These are phyloP conservation scores for Lithophane ornitopus DNA, from an alignment of 2,888 invertebrate species.

Conservation along the genomic window DNA sequence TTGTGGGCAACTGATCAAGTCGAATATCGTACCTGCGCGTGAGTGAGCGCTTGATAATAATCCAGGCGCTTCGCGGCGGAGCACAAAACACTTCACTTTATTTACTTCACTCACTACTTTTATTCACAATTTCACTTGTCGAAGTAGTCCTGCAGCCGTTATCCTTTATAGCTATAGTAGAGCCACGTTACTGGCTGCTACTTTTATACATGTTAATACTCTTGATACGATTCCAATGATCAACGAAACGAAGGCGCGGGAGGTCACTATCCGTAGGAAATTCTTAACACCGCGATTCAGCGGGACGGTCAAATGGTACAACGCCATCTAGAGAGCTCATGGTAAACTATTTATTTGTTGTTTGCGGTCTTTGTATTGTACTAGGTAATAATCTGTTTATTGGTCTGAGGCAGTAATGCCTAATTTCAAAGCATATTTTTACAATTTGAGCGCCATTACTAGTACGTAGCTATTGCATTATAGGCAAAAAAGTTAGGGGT, in stretches of 20 bases:
- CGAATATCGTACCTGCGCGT: not conserved
- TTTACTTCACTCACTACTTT: not conserved
- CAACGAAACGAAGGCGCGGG: not conserved
- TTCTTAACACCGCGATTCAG: constrained; percentile 62
- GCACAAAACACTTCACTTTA: not conserved
- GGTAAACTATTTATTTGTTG: constrained; percentile 29
- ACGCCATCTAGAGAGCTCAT: constrained; percentile 53
- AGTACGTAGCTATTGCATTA: not conserved
- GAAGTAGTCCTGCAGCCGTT: too few relatives aligned
- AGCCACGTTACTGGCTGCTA: constrained; percentile 37
- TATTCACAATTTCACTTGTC: not conserved
- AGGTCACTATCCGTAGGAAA: constrained; percentile 36
- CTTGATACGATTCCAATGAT: fast-evolving
- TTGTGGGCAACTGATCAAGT: not conserved
- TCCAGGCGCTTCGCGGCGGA: constrained; percentile 15
- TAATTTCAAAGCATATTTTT: not conserved
- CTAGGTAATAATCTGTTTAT: too few relatives aligned
- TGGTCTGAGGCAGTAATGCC: not conserved
- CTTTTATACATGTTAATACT: not conserved
- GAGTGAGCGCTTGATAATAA: not conserved
- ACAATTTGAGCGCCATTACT: not conserved
- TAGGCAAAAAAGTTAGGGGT: not conserved
- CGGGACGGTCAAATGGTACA: constrained; percentile 13
- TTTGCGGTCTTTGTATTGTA: not conserved
- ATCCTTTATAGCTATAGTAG: constrained; percentile 1